These are phyloP conservation scores for Hydrolagus colliei DNA, from an alignment of 2,797 vertebrate species.

Conservation along the genomic window DNA sequence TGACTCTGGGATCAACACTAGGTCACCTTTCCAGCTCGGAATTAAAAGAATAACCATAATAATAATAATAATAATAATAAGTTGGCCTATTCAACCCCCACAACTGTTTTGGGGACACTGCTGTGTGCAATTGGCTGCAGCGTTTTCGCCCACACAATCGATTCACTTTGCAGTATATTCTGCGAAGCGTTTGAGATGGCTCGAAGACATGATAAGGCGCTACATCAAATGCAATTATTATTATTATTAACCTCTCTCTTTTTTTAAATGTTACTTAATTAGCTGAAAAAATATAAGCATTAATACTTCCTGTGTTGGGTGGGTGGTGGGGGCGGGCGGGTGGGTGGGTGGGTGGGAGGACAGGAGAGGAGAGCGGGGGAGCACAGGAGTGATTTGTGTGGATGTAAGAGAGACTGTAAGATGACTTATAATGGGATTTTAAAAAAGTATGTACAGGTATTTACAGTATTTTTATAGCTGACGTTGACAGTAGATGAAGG, in stretches of 20 bases:
- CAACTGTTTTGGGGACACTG: too few species aligned
- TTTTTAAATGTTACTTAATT: not conserved
- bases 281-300: not conserved
- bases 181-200: too few species aligned
- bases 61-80: too few species aligned
- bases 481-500: conserved; percentile 11
- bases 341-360: not conserved
- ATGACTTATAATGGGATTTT: conserved; percentile 9
- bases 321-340: not conserved
- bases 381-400: not conserved
- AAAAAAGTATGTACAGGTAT: conserved; percentile 23
- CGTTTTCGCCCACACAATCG: too few species aligned
- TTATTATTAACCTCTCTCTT: conserved; percentile 9
- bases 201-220: too few species aligned
- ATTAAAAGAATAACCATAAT: too few species aligned
- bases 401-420: conserved; percentile 15
- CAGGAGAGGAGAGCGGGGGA: not conserved
- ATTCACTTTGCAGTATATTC: too few species aligned
- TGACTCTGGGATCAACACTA: not conserved
- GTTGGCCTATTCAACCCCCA: too few species aligned
- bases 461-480: conserved; percentile 29
- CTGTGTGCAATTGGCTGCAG: too few species aligned
- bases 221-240: too few species aligned
- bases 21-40: conserved; percentile 10
- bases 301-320: not conserved